Evolutionary conservation across 2,888 invertebrate genomes (phyloP).

Genomic region (Tinea semifulvella): DNA sequence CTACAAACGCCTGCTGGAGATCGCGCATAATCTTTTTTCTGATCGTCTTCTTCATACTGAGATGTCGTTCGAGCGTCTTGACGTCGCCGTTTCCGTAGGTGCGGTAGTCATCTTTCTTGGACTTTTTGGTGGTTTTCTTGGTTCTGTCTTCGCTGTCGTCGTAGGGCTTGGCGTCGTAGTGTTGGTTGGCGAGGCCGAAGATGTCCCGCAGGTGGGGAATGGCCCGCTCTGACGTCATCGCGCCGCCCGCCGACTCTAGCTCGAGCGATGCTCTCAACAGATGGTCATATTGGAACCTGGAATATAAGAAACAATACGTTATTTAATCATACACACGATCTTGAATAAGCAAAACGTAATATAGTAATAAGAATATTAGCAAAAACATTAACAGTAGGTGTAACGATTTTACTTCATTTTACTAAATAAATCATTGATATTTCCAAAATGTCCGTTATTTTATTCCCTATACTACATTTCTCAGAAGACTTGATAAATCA

Average conservation of each 20-base stretch:
- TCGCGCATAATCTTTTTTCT: conserved; percentile 87
- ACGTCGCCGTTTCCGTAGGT: conserved; percentile 72
- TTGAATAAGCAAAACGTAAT: too few species aligned
- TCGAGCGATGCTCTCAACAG: not conserved
- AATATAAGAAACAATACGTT: conserved; percentile 27
- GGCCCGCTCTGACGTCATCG: conserved; percentile 76
- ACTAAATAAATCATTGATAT: too few species aligned
- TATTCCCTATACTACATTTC: too few species aligned
- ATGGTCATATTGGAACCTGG: conserved; percentile 48
- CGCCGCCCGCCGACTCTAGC: conserved; percentile 3
- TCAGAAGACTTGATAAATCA: too few species aligned
- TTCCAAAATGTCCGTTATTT: too few species aligned
- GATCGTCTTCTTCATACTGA: conserved; percentile 89
- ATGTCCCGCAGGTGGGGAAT: conserved; percentile 82
- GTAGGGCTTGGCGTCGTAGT: conserved; percentile 51
- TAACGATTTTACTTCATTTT: too few species aligned
- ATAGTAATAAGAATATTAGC: too few species aligned
- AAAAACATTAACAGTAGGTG: too few species aligned
- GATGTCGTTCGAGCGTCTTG: conserved; percentile 79
- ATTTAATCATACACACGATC: not conserved
- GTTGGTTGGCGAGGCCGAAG: conserved; percentile 69
- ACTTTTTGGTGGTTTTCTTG: conserved; percentile 62
- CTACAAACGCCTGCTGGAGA: conserved; percentile 78
- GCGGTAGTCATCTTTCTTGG: conserved; percentile 74
- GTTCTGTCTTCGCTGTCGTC: conserved; percentile 61